phyloP scores from a whole-genome alignment of 2,113 vertebrate species.

The Sterrhoptilus dennistouni region DNA sequence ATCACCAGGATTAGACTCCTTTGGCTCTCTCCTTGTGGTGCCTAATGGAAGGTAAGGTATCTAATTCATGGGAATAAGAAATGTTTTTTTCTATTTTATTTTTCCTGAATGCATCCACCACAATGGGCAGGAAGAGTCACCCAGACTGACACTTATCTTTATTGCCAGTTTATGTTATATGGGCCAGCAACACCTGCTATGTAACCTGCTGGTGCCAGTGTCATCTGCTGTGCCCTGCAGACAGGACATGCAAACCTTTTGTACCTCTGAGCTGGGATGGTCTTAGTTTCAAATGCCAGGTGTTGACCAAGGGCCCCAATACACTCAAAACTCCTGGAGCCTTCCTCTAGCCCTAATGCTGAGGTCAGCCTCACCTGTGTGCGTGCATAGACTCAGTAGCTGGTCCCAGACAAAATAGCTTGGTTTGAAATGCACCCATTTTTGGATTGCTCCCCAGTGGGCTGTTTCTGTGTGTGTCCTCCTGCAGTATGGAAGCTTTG shows the following conservation, averaged over 20 bases:
- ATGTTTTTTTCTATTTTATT: rapidly evolving
- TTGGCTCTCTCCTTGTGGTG: background rate
- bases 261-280: rapidly evolving
- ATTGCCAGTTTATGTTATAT: background rate
- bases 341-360: background rate
- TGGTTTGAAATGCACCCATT: background rate
- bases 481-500: background rate
- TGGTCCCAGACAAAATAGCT: background rate
- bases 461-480: background rate
- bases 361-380: rapidly evolving
- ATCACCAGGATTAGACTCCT: background rate
- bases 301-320: background rate
- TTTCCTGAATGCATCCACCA: background rate
- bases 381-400: background rate
- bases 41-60: background rate
- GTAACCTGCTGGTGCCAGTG: background rate
- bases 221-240: background rate
- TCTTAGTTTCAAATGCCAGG: background rate
- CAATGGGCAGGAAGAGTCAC: background rate
- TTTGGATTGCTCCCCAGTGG: background rate
- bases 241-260: background rate
- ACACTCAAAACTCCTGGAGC: background rate
- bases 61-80: background rate
- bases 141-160: background rate
- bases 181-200: background rate